Evolutionary conservation across 2,888 invertebrate species (phyloP).

Genomic region (Allygus modestus): DNA sequence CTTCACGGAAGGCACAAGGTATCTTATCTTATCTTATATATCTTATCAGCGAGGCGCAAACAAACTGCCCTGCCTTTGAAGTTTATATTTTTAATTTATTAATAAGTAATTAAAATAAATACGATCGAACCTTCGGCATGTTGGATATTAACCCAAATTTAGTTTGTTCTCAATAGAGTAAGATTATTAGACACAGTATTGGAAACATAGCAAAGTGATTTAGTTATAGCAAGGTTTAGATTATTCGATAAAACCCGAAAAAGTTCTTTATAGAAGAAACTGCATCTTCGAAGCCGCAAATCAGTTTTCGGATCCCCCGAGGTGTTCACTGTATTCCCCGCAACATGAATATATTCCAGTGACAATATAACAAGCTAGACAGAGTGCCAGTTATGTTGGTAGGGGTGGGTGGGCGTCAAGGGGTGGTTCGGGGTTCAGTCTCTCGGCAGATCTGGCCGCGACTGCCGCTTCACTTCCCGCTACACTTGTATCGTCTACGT

Average conservation of each 20-base stretch:
- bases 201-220: neutral
- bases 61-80: no score
- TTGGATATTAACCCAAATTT: no score
- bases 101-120: no score
- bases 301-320: slow-evolving; percentile 45
- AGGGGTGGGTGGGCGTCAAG: neutral
- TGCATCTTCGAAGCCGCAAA: slow-evolving; percentile 38
- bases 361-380: slow-evolving; percentile 49
- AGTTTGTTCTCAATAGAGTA: no score
- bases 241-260: neutral
- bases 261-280: neutral
- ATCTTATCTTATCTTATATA: no score
- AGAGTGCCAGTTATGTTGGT: slow-evolving; percentile 24
- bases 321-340: slow-evolving; percentile 31
- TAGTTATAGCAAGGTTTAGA: neutral
- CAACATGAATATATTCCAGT: slow-evolving; percentile 49
- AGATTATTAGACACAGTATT: no score
- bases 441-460: slow-evolving; percentile 48
- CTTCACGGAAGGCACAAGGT: no score
- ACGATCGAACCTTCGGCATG: no score
- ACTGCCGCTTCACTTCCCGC: slow-evolving; percentile 48
- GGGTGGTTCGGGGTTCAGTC: slow-evolving; percentile 36
- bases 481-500: neutral
- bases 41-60: no score
- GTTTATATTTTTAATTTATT: no score